Evolutionary conservation across 1,140 invertebrate genomes (phyloP).

Genomic region (Anastatus disparis): DNA sequence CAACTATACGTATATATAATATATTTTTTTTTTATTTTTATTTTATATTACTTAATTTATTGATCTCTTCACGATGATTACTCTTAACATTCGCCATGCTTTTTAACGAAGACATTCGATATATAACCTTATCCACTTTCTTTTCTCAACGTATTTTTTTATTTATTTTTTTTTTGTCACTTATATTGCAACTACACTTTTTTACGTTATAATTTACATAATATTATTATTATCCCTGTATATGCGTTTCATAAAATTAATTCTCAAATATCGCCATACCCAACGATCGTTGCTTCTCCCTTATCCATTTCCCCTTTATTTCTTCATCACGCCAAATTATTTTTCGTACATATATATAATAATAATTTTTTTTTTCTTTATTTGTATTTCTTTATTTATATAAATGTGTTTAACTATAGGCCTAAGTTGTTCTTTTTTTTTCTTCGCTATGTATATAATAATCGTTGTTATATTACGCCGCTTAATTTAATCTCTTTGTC

Average conservation of each 20-base stretch:
- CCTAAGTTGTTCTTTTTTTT: neutral
- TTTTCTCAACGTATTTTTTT: neutral
- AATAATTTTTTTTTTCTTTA: neutral
- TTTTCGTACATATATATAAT: too few relatives aligned
- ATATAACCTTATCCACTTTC: neutral
- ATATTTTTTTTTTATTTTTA: conserved; percentile 7
- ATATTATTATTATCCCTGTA: conserved; percentile 28
- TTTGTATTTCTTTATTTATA: neutral
- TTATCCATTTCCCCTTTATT: too few relatives aligned
- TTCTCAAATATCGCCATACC: too few relatives aligned
- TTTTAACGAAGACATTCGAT: conserved; percentile 2
- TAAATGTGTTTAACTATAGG: neutral
- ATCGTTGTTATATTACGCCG: neutral
- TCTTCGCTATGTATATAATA: too few relatives aligned
- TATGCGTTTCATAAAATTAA: neutral
- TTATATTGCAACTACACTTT: neutral
- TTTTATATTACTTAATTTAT: too few relatives aligned
- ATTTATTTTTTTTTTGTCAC: neutral
- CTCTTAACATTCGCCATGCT: conserved; percentile 4
- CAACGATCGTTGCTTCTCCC: too few relatives aligned
- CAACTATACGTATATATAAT: conserved; percentile 30
- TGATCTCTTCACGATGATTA: conserved; percentile 19
- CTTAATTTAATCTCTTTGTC: neutral
- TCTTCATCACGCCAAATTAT: too few relatives aligned
- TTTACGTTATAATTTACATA: conserved; percentile 13